Evolutionary conservation across 2,888 invertebrate genomes (phyloP).

Genomic region (Eristalis tenax): DNA sequence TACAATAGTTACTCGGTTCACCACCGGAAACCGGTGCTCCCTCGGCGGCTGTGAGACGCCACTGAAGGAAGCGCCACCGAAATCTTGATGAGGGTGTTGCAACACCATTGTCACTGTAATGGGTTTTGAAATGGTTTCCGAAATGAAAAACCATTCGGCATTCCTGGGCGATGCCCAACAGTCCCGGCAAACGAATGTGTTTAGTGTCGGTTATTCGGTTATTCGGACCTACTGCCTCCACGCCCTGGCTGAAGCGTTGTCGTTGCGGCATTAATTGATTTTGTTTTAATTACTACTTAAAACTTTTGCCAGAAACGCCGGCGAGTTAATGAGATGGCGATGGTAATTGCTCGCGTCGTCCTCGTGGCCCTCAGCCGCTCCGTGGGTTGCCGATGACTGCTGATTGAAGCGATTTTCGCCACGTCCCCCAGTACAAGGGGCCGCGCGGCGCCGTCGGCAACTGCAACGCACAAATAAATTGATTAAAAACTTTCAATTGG

Average conservation of each 20-base stretch:
- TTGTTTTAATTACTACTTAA: constrained; percentile 71
- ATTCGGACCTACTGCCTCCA: neutral
- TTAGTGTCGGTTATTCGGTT: constrained; percentile 16
- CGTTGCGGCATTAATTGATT: constrained; percentile 60
- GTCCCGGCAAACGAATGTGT: constrained; percentile 35
- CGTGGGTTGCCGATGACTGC: constrained; percentile 45
- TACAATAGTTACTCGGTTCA: constrained; percentile 60
- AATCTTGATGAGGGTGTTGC: constrained; percentile 70
- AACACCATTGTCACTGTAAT: constrained; percentile 67
- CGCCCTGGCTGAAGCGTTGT: neutral
- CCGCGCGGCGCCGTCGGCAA: neutral
- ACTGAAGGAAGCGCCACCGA: constrained; percentile 44
- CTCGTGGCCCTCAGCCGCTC: neutral
- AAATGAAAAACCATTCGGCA: constrained; percentile 54
- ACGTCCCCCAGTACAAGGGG: neutral
- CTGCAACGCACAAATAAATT: constrained; percentile 66
- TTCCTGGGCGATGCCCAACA: constrained; percentile 5
- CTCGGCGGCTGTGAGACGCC: neutral
- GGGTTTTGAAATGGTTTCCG: constrained; percentile 53
- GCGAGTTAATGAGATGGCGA: constrained; percentile 62
- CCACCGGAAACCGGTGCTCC: constrained; percentile 15
- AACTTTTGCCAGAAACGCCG: constrained; percentile 50
- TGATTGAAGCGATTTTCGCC: constrained; percentile 57
- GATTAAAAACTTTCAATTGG: constrained; percentile 70
- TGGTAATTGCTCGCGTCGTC: constrained; percentile 38